phyloP scores from a whole-genome alignment of 2,113 vertebrate genomes.

The Balaeniceps rex region DNA sequence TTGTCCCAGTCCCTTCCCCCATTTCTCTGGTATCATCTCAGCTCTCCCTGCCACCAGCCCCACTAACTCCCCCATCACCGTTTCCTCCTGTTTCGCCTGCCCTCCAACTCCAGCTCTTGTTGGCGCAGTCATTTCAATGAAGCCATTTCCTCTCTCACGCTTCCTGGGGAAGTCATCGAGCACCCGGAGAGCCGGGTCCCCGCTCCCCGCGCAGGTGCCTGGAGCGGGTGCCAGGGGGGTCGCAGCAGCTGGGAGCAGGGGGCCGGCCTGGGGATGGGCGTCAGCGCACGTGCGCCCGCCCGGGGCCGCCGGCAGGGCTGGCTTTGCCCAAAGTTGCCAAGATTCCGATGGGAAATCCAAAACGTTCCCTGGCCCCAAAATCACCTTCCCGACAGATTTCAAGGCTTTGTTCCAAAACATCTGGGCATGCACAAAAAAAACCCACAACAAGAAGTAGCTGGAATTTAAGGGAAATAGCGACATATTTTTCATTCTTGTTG shows the following conservation, averaged over 20 bases:
- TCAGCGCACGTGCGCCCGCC: neutral
- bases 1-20: neutral
- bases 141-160: neutral
- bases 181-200: rapidly evolving
- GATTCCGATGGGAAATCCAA: neutral
- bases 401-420: constrained; percentile 26
- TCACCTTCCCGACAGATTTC: neutral
- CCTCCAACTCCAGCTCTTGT: neutral
- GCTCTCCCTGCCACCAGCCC: neutral
- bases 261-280: rapidly evolving
- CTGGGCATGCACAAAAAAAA: neutral
- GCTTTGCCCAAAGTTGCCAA: neutral
- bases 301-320: neutral
- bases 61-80: neutral
- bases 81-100: neutral
- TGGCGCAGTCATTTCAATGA: neutral
- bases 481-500: neutral
- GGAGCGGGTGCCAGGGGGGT: neutral
- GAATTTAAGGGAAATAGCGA: neutral
- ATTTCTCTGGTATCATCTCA: neutral
- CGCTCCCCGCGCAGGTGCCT: neutral
- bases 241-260: neutral
- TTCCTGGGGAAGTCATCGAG: constrained; percentile 17
- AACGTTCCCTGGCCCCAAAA: neutral
- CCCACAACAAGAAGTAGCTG: neutral